Percentiles rank a stretch among this genome's conserved stretches.
Evolutionary conservation across 2,888 invertebrate genomes (phyloP).

Genomic region (Philereme transversata): DNA sequence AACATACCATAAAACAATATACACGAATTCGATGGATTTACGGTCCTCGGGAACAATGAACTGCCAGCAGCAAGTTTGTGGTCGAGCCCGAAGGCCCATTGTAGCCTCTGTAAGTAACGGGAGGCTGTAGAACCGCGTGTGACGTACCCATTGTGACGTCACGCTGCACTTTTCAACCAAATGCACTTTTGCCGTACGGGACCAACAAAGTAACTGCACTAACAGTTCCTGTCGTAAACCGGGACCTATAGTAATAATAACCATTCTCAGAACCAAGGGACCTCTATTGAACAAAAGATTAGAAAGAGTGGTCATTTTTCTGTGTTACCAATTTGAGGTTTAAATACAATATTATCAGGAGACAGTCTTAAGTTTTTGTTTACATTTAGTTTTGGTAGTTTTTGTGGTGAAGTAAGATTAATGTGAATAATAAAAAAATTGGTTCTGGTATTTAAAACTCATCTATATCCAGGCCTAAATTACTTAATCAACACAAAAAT

Average conservation of each 20-base stretch:
- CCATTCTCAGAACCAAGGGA: slow-evolving; percentile 69
- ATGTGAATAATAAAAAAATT: not conserved
- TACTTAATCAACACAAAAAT: too few species aligned
- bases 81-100: slow-evolving; percentile 64
- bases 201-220: slow-evolving; percentile 69
- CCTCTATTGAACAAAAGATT: slow-evolving; percentile 64
- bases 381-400: slow-evolving; percentile 49
- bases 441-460: not conserved
- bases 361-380: slow-evolving; percentile 54
- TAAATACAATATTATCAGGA: slow-evolving; percentile 61
- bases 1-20: slow-evolving; percentile 10
- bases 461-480: too few species aligned
- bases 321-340: slow-evolving; percentile 78
- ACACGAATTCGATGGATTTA: slow-evolving; percentile 55
- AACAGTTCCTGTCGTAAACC: slow-evolving; percentile 80
- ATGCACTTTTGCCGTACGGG: slow-evolving; percentile 74
- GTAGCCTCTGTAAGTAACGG: slow-evolving; percentile 74
- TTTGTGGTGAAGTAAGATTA: slow-evolving; percentile 53
- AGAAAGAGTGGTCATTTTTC: slow-evolving; percentile 64
- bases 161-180: slow-evolving; percentile 67
- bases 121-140: slow-evolving; percentile 49
- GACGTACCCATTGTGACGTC: slow-evolving; percentile 73
- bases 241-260: slow-evolving; percentile 67
- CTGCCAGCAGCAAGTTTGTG: slow-evolving; percentile 73
- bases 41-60: slow-evolving; percentile 55